Conservation (phyloP, 2,797 vertebrate species). For the Babyrousa celebensis region DNA sequence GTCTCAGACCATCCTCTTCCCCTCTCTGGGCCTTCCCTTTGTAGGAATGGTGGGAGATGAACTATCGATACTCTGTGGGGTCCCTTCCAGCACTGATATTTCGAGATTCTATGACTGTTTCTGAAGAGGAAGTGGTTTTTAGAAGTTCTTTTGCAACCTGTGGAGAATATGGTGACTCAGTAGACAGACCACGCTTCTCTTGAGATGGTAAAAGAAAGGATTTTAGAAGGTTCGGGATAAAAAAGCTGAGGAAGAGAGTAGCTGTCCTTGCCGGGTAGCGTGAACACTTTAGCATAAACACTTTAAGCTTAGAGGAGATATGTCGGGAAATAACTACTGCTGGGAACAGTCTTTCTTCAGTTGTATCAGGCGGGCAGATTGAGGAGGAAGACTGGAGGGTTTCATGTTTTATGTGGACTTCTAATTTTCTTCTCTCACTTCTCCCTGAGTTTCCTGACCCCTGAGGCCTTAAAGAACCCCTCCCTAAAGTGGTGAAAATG, state of each 20-base stretch:
- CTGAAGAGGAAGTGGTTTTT: constrained; percentile 70
- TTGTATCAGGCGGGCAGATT: constrained; percentile 23
- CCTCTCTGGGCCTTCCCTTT: constrained; percentile 28
- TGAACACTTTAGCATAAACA: not conserved
- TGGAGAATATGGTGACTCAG: constrained; percentile 22
- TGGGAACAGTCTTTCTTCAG: constrained; percentile 44
- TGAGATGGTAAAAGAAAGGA: constrained; percentile 30
- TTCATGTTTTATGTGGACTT: constrained; percentile 58
- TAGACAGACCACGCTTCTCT: constrained; percentile 36
- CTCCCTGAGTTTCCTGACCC: constrained; percentile 49
- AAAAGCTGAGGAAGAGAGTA: not conserved
- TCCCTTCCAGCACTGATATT: constrained; percentile 23
- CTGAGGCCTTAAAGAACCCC: constrained; percentile 19
- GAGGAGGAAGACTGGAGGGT: not conserved
- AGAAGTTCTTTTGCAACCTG: constrained; percentile 68
- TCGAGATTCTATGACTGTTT: constrained; percentile 53
- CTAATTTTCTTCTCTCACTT: constrained; percentile 59
- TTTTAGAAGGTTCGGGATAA: constrained; percentile 62
- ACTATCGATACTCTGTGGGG: not conserved
- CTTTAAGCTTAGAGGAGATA: constrained; percentile 25
- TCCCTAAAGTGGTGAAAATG: constrained; percentile 64
- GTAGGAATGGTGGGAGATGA: not conserved
- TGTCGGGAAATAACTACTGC: constrained; percentile 53
- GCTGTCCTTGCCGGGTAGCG: not conserved
- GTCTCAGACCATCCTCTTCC: constrained; percentile 36